Evolutionary conservation across 2,888 invertebrate species (phyloP).

Genomic region (Lamellibrachia satsuma): DNA sequence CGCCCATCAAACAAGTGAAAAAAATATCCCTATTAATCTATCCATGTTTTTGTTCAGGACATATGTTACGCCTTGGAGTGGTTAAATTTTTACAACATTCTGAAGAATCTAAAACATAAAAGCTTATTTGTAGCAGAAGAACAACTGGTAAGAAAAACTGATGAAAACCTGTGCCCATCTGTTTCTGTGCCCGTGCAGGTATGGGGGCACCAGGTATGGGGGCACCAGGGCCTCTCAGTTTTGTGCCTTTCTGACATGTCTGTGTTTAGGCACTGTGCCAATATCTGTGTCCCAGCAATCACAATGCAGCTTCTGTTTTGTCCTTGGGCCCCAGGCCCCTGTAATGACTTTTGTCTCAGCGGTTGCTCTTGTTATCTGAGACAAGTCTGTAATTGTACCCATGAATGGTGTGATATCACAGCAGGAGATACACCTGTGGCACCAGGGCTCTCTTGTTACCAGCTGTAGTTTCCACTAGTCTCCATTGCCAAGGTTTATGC

Average conservation of each 20-base stretch:
- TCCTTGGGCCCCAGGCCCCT: background rate
- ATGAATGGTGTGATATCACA: background rate
- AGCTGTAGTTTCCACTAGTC: background rate
- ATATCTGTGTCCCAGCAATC: background rate
- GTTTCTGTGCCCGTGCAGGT: background rate
- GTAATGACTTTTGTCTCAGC: background rate
- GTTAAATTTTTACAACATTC: background rate
- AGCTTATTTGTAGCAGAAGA: background rate
- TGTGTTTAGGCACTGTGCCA: background rate
- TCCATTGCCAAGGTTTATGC: no score
- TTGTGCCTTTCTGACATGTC: background rate
- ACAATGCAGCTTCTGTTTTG: background rate
- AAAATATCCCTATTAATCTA: no score
- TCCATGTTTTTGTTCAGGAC: no score
- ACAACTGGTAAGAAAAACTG: background rate
- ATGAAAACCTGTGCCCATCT: background rate
- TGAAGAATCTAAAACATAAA: constrained; percentile 1
- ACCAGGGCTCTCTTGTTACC: background rate
- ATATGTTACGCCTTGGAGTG: background rate
- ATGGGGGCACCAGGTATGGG: background rate
- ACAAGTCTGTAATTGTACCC: background rate
- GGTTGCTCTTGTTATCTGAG: background rate
- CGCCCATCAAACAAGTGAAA: no score
- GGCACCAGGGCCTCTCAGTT: background rate
- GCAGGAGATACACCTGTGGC: background rate